Evolutionary conservation across 2,888 invertebrate genomes (phyloP), one percentile per base, ranked within the genome.

Genomic region (Caenorhabditis macrosperma): DNA sequence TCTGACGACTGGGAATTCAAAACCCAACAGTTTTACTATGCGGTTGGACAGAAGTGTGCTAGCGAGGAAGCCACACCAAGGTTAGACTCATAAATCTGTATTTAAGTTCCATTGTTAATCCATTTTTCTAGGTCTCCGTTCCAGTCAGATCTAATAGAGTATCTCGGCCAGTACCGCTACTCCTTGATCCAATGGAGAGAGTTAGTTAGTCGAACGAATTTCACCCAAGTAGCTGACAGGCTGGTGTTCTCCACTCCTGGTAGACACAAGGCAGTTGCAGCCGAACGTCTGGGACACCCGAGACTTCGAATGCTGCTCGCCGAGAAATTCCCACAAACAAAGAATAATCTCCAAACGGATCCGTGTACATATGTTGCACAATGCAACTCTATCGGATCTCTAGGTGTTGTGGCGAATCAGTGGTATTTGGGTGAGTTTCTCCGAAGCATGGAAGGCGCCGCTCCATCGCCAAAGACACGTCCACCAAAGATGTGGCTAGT

Each of bases 351-450:
- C 17, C 15, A 48, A 12, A 28, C 59, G 1, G 59, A 64, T 7
- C 20, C 48, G 2, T 33, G 52, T 24, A 55, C 79, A 22, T 83
- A 77, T 24, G 55, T 86, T 5, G 59, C 67, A 9, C 88, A 88
- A 44, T 87, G 86, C 66, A 86, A 86, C 35, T 88, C 88, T 1
- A 88, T 89, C 30, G 89, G 89, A 6, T 86, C 94, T 79, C 93
- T 95, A 61, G 96, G 96, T 1, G 92, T 94, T 12, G 86, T 82
- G 17, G 87, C 91, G 26, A 92, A 82, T 90, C 91, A 87, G 91
- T 97, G 96, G 96, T 91, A 97, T 77, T 93, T 93, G 4, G 93
- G 94, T 0, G 95, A 95, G 82, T 94, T 96, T 80, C 91, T 94
- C 0, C 93, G 93, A 24, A 93, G 93, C 81, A 78, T 92, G 57